phyloP scores from a whole-genome alignment of 2,888 invertebrate species.

The Diploptera punctata region DNA sequence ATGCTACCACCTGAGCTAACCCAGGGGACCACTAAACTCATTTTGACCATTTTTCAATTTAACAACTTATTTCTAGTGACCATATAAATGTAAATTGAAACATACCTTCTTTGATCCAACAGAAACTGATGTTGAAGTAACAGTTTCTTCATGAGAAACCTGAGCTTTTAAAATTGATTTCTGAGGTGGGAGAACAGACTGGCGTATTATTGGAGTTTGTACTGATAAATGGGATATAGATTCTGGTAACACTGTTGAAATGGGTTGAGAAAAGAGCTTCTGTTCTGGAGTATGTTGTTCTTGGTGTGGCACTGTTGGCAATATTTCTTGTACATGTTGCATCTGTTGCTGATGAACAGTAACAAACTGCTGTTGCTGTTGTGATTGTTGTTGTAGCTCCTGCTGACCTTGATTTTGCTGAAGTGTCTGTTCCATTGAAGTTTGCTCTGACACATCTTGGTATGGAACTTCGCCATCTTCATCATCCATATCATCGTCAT shows the following conservation, averaged over 20 bases:
- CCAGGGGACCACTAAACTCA: too few species aligned
- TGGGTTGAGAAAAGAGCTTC: too few species aligned
- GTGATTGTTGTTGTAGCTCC: not conserved
- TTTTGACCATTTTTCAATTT: too few species aligned
- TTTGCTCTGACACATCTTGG: slow-evolving; percentile 37
- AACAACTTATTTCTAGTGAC: too few species aligned
- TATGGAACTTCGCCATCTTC: slow-evolving; percentile 44
- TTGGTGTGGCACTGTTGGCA: too few species aligned
- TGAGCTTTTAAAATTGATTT: slow-evolving; percentile 40
- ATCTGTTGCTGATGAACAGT: not conserved
- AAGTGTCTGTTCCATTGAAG: not conserved
- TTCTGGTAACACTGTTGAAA: too few species aligned
- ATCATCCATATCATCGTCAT: slow-evolving; percentile 53
- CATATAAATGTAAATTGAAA: not conserved
- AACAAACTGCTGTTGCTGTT: not conserved
- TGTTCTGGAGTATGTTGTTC: too few species aligned
- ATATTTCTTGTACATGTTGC: not conserved
- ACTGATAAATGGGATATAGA: not conserved
- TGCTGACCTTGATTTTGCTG: not conserved
- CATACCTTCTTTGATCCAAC: slow-evolving; percentile 20
- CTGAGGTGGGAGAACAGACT: slow-evolving; percentile 12
- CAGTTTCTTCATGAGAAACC: slow-evolving; percentile 31
- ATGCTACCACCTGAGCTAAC: too few species aligned
- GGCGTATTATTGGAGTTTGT: not conserved
- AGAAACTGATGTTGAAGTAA: slow-evolving; percentile 10